Evolutionary conservation across 2,888 invertebrate genomes (phyloP).

Genomic region (Euplexia lucipara): DNA sequence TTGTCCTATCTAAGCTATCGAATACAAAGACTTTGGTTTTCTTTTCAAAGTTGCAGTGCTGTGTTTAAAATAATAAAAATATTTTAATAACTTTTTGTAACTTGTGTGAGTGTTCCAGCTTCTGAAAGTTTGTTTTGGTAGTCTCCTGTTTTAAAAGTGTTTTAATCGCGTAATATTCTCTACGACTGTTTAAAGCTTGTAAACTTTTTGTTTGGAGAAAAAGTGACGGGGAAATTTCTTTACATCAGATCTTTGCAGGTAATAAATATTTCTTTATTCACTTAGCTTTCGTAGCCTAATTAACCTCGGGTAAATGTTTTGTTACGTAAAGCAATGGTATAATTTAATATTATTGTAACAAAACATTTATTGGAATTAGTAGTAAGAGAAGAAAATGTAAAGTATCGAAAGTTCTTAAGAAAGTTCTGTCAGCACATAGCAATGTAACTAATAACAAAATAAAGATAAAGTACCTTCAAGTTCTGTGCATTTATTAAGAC

Average conservation of each 20-base stretch:
- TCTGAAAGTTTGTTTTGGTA: not conserved
- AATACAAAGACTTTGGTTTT: slow-evolving; percentile 17
- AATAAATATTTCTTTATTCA: not conserved
- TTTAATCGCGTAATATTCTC: not conserved
- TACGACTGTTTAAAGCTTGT: not conserved
- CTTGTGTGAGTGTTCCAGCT: slow-evolving; percentile 1
- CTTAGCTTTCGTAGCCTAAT: too few species aligned
- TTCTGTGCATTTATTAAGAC: too few species aligned
- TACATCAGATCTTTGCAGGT: not conserved
- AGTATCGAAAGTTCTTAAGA: not conserved
- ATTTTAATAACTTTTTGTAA: slow-evolving; percentile 9
- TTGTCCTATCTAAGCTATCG: slow-evolving; percentile 30
- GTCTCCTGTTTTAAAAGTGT: slow-evolving; percentile 31
- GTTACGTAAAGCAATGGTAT: too few species aligned
- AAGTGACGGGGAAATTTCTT: slow-evolving; percentile 1
- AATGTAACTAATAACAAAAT: too few species aligned
- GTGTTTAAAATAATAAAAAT: slow-evolving; percentile 20
- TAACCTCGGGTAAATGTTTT: too few species aligned
- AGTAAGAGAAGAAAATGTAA: not conserved
- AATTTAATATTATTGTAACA: too few species aligned
- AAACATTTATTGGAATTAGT: not conserved
- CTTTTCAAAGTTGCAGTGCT: slow-evolving; percentile 16
- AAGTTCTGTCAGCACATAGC: too few species aligned
- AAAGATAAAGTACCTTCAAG: too few species aligned
- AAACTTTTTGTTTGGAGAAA: slow-evolving; percentile 11